A percentile compares a stretch with the other conserved stretches of the same genome.
These are phyloP conservation scores for Bactericera cockerelli DNA, from an alignment of 1,140 invertebrate species.

Conservation along the genomic window DNA sequence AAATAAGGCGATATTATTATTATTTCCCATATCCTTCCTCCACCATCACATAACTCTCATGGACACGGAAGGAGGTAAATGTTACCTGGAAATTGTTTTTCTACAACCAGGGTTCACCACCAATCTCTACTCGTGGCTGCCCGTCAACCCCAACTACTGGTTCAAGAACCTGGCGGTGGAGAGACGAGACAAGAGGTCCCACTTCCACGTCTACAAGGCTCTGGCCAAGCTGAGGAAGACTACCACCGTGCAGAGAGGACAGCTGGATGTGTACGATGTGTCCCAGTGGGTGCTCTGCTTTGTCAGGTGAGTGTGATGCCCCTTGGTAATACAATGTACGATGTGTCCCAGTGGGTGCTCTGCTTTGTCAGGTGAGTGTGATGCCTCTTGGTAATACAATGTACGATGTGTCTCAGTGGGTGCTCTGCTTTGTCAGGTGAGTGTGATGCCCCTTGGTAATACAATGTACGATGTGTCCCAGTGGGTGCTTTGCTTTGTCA, in stretches of 20 bases:
- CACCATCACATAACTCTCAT: too few relatives aligned
- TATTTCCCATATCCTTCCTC: conserved; percentile 29
- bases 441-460: conserved; percentile 17
- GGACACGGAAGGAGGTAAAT: too few relatives aligned
- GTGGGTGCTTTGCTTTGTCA: conserved; percentile 16
- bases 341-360: conserved; percentile 15
- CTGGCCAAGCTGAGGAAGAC: conserved; percentile 29
- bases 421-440: conserved; percentile 16
- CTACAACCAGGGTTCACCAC: too few relatives aligned
- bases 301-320: conserved; percentile 14
- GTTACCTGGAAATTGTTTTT: too few relatives aligned
- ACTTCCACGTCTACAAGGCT: conserved; percentile 35
- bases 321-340: conserved; percentile 23
- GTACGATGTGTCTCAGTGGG: conserved; percentile 13
- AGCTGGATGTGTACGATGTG: conserved; percentile 21
- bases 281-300: conserved; percentile 18
- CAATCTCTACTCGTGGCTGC: too few relatives aligned
- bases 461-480: conserved; percentile 23
- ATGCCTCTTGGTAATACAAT: conserved; percentile 28
- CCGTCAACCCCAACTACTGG: too few relatives aligned
- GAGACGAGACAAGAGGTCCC: conserved; percentile 23
- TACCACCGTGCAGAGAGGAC: conserved; percentile 29
- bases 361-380: conserved; percentile 22
- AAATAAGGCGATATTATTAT: background rate
- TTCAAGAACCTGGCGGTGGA: conserved; percentile 32